A percentile compares a stretch with the other conserved stretches of the same genome.
Evolutionary conservation across 2,113 vertebrate genomes (phyloP).

Genomic region (Elgaria multicarinata): DNA sequence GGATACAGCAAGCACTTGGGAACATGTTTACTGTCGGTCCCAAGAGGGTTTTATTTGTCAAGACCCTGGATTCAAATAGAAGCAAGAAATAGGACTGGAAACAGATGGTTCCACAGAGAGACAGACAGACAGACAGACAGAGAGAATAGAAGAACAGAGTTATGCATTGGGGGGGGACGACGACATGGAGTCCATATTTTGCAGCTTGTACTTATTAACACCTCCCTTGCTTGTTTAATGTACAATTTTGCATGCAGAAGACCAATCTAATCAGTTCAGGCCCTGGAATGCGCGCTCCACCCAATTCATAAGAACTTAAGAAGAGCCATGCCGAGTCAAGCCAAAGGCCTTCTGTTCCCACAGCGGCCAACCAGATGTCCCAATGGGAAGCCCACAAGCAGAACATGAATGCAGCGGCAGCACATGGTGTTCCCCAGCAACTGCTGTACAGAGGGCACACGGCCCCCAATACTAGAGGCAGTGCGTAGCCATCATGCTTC

Average conservation of each 20-base stretch:
- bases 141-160: not conserved
- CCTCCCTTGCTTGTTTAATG: not conserved
- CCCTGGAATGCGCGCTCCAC: not conserved
- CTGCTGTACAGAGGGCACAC: too few relatives aligned
- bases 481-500: too few relatives aligned
- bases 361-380: too few relatives aligned
- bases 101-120: conserved; percentile 10
- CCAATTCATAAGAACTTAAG: too few relatives aligned
- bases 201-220: conserved; percentile 3
- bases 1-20: not conserved
- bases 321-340: too few relatives aligned
- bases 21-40: not conserved
- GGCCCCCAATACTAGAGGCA: too few relatives aligned
- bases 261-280: not conserved
- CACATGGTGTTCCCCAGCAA: too few relatives aligned
- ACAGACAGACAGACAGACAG: too few relatives aligned
- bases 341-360: too few relatives aligned
- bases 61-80: conserved; percentile 16
- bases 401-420: too few relatives aligned
- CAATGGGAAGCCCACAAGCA: too few relatives aligned
- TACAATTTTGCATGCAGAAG: not conserved
- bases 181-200: conserved; percentile 12
- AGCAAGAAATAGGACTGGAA: conserved; percentile 5
- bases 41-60: conserved; percentile 11
- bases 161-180: not conserved